Conservation (phyloP, 2,888 invertebrate species). For the Leptinotarsa rubiginosa region DNA sequence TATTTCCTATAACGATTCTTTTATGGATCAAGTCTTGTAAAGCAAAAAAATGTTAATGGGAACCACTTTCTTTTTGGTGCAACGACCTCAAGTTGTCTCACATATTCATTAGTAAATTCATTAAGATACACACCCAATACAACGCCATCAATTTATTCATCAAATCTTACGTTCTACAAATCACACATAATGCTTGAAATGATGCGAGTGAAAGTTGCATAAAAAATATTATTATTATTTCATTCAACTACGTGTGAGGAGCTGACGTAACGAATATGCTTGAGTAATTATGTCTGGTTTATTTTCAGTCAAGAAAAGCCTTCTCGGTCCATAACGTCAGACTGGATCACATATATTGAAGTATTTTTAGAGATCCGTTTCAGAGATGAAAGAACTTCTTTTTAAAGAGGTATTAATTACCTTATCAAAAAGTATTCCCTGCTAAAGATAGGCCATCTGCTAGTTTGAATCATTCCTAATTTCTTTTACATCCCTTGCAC, state of each 20-base stretch:
- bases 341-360: background rate
- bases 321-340: background rate
- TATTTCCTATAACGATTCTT: no score
- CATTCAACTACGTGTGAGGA: conserved; percentile 1
- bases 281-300: conserved; percentile 1
- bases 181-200: conserved; percentile 5
- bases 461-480: background rate
- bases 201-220: conserved; percentile 10
- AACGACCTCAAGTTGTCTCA: background rate
- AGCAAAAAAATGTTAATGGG: background rate
- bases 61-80: conserved; percentile 13
- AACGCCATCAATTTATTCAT: conserved; percentile 9
- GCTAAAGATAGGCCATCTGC: background rate
- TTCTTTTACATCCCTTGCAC: background rate
- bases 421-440: background rate
- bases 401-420: background rate
- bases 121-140: conserved; percentile 1
- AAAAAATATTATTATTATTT: conserved; percentile 14
- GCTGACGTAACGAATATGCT: background rate
- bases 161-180: conserved; percentile 11
- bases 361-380: conserved; percentile 12
- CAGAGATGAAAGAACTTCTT: conserved; percentile 13
- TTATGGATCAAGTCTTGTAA: no score
- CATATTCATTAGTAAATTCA: no score
- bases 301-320: background rate